Conservation (phyloP, 1,140 invertebrate species). For the Marisa cornuarietis region DNA sequence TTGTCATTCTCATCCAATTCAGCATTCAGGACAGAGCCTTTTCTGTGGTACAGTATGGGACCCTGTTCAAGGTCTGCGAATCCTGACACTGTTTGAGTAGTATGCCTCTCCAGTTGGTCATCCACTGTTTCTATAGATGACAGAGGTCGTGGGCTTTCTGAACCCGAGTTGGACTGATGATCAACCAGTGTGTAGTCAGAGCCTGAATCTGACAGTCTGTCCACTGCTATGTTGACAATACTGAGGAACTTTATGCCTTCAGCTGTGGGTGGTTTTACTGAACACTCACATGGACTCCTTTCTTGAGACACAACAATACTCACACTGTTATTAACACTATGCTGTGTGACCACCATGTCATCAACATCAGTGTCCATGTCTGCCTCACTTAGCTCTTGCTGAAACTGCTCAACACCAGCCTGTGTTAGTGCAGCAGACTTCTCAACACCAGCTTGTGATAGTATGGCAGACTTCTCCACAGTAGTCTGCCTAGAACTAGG, state of each 20-base stretch:
- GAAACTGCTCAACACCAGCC: not conserved
- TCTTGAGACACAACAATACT: constrained; percentile 24
- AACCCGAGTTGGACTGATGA: constrained; percentile 12
- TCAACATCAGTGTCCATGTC: not conserved
- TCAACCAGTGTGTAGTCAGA: constrained; percentile 32
- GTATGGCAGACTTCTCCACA: constrained; percentile 24
- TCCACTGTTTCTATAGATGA: not conserved
- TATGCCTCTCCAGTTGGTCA: not conserved
- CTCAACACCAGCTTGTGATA: constrained; percentile 13
- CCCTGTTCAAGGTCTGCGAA: constrained; percentile 8
- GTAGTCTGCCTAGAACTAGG: constrained; percentile 27
- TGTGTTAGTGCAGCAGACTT: constrained; percentile 16
- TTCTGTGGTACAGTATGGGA: constrained; percentile 12
- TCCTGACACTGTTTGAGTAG: not conserved
- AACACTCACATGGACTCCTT: not conserved
- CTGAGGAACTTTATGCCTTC: constrained; percentile 17
- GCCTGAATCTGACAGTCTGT: constrained; percentile 30
- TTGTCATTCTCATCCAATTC: constrained; percentile 18
- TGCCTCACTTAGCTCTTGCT: not conserved
- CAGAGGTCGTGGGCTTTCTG: constrained; percentile 18
- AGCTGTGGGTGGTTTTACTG: not conserved
- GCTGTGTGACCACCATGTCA: not conserved
- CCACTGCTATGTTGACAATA: constrained; percentile 23
- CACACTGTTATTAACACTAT: constrained; percentile 1
- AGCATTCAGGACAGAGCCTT: not conserved